Percentiles rank a stretch among this genome's conserved stretches.
These are phyloP conservation scores for Pagetopsis macropterus DNA, from an alignment of 2,797 vertebrate genomes.

Conservation along the genomic window DNA sequence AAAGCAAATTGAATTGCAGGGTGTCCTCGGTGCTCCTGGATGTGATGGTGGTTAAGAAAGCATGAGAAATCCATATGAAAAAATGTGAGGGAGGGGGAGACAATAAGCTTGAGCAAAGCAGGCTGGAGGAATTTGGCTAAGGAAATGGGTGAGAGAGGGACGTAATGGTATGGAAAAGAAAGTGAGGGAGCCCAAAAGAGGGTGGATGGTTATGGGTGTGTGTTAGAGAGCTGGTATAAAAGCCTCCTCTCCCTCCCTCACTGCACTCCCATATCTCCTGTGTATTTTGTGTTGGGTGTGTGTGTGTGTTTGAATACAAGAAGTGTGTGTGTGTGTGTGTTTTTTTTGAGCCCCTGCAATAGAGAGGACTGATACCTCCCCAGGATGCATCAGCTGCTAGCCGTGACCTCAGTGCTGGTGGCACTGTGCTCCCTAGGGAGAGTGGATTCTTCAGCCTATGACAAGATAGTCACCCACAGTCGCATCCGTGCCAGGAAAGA, in stretches of 20 bases:
- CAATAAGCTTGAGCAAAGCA: conserved; percentile 31
- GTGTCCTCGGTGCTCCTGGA: conserved; percentile 70
- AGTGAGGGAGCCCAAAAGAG: conserved; percentile 52
- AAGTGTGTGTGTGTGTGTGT: conserved; percentile 44
- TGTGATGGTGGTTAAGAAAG: conserved; percentile 63
- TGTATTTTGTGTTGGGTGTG: conserved; percentile 57
- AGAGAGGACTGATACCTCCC: conserved; percentile 57
- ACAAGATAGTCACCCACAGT: conserved; percentile 96
- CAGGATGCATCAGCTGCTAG: conserved; percentile 87
- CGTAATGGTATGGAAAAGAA: conserved; percentile 60
- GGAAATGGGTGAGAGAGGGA: conserved; percentile 44
- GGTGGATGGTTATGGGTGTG: conserved; percentile 64
- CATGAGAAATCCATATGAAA: conserved; percentile 25
- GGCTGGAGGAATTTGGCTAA: conserved; percentile 48
- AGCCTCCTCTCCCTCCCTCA: conserved; percentile 81
- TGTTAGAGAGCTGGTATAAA: conserved; percentile 87
- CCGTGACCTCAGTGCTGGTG: conserved; percentile 78
- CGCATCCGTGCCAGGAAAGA: conserved; percentile 93
- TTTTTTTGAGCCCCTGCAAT: conserved; percentile 34
- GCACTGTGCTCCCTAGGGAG: conserved; percentile 82
- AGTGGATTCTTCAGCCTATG: conserved; percentile 90
- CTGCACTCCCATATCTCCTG: conserved; percentile 81
- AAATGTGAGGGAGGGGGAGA: conserved; percentile 37
- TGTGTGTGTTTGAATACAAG: conserved; percentile 21
- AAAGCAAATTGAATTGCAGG: conserved; percentile 27